phyloP scores from a whole-genome alignment of 2,797 vertebrate species.

The Synaphobranchus kaupii region DNA sequence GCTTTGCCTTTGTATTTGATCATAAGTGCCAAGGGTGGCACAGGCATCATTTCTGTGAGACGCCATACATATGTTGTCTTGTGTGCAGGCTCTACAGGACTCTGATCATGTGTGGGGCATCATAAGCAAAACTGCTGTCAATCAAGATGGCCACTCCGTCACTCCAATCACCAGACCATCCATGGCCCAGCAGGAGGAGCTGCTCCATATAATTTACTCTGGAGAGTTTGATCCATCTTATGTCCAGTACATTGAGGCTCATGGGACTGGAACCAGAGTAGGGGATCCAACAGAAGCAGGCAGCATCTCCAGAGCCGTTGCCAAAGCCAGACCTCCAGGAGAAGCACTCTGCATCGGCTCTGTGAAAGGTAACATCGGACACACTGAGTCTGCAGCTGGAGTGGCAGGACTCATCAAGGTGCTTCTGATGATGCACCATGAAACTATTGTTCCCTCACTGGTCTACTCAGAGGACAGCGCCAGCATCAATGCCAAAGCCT shows the following conservation, averaged over 20 bases:
- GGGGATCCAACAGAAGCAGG: conserved; percentile 77
- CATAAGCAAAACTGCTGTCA: conserved; percentile 62
- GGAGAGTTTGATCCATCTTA: no score
- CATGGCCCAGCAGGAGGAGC: no score
- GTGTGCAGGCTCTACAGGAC: conserved; percentile 60
- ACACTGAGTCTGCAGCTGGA: conserved; percentile 87
- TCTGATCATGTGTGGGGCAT: conserved; percentile 68
- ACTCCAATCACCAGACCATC: conserved; percentile 74
- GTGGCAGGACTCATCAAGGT: conserved; percentile 86
- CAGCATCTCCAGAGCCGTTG: conserved; percentile 71
- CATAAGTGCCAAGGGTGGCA: not conserved
- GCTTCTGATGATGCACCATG: conserved; percentile 86
- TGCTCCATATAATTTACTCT: no score
- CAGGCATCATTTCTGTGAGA: no score
- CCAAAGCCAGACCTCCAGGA: conserved; percentile 65
- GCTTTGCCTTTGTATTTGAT: not conserved
- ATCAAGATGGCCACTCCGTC: conserved; percentile 66
- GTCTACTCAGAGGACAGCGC: conserved; percentile 75
- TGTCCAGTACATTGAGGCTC: no score
- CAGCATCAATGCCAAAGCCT: conserved; percentile 70
- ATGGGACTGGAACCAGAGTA: conserved; percentile 68
- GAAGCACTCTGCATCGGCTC: conserved; percentile 76
- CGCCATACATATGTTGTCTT: not conserved
- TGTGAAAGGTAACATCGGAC: conserved; percentile 88
- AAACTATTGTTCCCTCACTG: conserved; percentile 80